Evolutionary conservation across 2,113 vertebrate genomes (phyloP), one percentile per base, ranked within the genome.

Genomic region (Podilymbus podiceps): DNA sequence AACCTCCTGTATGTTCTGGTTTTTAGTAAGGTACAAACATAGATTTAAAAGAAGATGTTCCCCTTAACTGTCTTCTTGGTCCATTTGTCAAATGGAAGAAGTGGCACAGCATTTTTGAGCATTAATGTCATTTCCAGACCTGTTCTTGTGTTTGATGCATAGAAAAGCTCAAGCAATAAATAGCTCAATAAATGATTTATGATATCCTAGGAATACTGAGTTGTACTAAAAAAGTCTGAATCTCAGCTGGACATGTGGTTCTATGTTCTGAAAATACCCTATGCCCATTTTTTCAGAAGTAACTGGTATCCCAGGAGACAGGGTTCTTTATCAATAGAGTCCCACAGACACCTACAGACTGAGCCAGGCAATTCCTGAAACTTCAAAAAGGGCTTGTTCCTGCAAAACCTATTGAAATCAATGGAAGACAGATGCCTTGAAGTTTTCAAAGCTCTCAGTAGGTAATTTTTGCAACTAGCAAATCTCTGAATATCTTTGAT

Each of bases 371-470:
- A 30, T 53, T 87, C 47, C 40, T 75, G 60, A 52, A 66, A 71
- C 69, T 89, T 96, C 80, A 92, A 17, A 94, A 84, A 52, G 31
- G 84, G 27, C 64, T 84, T 78, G 67, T 71, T 50, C n/a, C 20
- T 58, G 22, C 20, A 78, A 89, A 77, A 81, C 14, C 21, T 63
- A 44, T 33, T 64, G 76, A 91, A 95, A 85, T 69, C 35, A 63
- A 56, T 50, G 16, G 50, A 85, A 52, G n/a, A 58, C 15, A 69
- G 18, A 31, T 60, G 4, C 46, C 85, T 93, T 82, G 85, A 94
- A 76, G 25, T 89, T 91, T 77, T 85, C 75, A 91, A 95, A 94
- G 47, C 25, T 85, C 75, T 77, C 90, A 44, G 67, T 76, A 44
- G 55, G 50, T 74, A 66, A 67, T 88, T 95, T 92, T 86, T 86